Percentiles rank a stretch among this genome's conserved stretches.
Conservation (phyloP, 2,888 invertebrate species). For the Lepetodrilus schrolli region DNA sequence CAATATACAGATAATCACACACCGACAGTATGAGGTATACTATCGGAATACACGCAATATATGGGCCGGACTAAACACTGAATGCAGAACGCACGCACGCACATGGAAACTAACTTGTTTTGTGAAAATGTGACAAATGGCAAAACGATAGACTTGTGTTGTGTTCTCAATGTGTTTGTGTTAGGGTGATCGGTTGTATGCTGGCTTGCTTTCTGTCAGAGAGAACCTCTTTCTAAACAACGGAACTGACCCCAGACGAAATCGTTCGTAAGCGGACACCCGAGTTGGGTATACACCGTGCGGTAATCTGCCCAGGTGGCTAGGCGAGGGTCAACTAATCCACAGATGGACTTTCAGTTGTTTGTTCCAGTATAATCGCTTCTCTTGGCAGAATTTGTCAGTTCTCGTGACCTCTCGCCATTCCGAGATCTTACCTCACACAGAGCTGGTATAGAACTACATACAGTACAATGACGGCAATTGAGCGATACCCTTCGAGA, state of each 20-base stretch:
- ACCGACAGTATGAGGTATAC: background rate
- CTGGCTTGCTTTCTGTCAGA: background rate
- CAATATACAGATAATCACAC: background rate
- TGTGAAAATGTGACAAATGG: background rate
- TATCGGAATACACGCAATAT: background rate
- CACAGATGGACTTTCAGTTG: constrained; percentile 9
- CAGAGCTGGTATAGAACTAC: background rate
- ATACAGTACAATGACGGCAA: background rate
- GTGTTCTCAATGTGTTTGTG: background rate
- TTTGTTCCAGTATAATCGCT: constrained; percentile 11
- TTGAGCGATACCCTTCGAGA: constrained; percentile 8
- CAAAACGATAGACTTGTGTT: background rate
- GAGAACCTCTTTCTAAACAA: background rate
- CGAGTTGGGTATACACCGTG: background rate
- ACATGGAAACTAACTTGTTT: background rate
- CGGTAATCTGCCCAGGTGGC: background rate
- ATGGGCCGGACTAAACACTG: background rate
- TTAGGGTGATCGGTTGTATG: background rate
- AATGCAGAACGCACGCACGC: background rate
- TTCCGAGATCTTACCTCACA: constrained; percentile 20
- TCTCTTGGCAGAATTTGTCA: constrained; percentile 13
- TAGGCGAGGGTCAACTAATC: background rate
- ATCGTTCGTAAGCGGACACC: background rate
- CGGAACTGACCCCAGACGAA: background rate
- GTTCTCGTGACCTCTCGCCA: background rate